phyloP scores from a whole-genome alignment of 2,888 invertebrate genomes.

The Lasioglossum calceatum region DNA sequence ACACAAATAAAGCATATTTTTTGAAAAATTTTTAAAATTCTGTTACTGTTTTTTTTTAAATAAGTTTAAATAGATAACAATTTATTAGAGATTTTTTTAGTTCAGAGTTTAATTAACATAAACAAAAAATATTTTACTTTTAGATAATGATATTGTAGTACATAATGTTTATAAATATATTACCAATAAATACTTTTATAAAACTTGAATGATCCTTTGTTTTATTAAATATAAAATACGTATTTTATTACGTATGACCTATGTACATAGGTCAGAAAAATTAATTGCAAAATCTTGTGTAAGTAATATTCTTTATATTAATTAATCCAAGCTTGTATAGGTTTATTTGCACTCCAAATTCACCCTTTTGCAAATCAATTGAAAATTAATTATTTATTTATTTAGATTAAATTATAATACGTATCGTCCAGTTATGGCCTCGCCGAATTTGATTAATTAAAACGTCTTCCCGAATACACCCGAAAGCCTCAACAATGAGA shows the following conservation, averaged over 20 bases:
- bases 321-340: not conserved
- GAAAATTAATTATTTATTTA: no score
- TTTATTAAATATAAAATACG: constrained; percentile 15
- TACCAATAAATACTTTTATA: constrained; percentile 15
- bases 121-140: constrained; percentile 12
- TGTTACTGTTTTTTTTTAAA: not conserved
- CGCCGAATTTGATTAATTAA: not conserved
- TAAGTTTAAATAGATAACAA: not conserved
- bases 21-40: not conserved
- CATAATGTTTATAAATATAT: not conserved
- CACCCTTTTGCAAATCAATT: no score
- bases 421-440: no score
- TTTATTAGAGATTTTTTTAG: not conserved
- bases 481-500: not conserved
- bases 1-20: not conserved
- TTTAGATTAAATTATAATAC: no score
- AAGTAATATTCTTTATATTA: constrained; percentile 10
- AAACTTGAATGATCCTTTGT: constrained; percentile 10
- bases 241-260: no score
- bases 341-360: no score
- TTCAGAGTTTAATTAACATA: no score
- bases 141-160: not conserved
- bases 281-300: not conserved
- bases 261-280: not conserved
- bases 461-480: not conserved